Conservation (phyloP, 2,113 vertebrate species). For the Carollia perspicillata region DNA sequence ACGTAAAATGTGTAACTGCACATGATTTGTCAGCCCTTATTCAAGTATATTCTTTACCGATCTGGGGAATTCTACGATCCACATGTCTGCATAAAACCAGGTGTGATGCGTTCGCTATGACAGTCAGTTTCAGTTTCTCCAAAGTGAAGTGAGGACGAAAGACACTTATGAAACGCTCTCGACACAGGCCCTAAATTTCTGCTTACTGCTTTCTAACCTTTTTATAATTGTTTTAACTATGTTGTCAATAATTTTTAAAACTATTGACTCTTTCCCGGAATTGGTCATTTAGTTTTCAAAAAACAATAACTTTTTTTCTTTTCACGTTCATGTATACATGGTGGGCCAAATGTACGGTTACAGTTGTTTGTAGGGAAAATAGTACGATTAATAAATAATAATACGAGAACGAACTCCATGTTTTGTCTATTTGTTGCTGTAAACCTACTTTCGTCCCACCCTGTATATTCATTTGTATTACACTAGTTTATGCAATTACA, state of each 20-base stretch:
- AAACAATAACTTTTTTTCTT: background rate
- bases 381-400: background rate
- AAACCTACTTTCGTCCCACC: background rate
- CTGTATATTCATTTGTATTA: background rate
- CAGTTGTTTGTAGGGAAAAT: background rate
- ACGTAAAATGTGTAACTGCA: background rate
- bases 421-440: background rate
- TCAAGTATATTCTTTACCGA: background rate
- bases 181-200: background rate
- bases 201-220: background rate
- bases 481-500: background rate
- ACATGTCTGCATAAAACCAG: background rate
- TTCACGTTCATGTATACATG: background rate
- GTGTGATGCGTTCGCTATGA: background rate
- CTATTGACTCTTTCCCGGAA: background rate
- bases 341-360: background rate
- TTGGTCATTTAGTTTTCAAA: background rate
- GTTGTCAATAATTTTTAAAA: slow-evolving; percentile 4
- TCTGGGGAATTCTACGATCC: background rate
- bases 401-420: background rate
- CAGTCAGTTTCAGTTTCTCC: slow-evolving; percentile 5
- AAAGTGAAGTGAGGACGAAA: background rate
- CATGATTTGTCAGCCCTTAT: background rate
- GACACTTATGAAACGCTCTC: background rate
- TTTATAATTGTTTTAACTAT: background rate